phyloP scores from a whole-genome alignment of 2,797 vertebrate species.

The Carduelis carduelis region DNA sequence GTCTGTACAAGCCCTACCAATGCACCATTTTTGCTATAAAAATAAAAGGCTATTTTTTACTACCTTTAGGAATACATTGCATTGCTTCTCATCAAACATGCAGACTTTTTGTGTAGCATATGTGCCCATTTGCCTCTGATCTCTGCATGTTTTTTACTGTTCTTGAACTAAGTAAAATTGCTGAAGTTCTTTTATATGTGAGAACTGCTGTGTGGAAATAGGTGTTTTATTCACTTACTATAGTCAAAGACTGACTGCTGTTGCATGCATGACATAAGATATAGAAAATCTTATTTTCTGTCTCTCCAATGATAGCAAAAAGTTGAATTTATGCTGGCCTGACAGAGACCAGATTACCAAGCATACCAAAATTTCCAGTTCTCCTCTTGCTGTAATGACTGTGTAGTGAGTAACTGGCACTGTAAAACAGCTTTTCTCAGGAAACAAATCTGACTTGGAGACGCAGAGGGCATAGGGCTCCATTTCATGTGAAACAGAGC shows the following conservation, averaged over 20 bases:
- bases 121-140: not conserved
- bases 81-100: not conserved
- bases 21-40: not conserved
- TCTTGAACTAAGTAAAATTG: not conserved
- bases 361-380: not conserved
- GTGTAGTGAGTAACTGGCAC: not conserved
- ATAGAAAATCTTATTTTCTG: not conserved
- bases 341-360: not conserved
- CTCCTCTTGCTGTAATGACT: not conserved
- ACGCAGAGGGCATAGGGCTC: not conserved
- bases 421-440: not conserved
- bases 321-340: not conserved
- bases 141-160: not conserved
- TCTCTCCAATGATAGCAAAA: not conserved
- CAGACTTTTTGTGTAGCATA: not conserved
- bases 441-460: not conserved
- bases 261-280: not conserved
- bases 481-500: not conserved
- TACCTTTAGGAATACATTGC: not conserved
- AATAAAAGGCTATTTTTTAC: not conserved
- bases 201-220: not conserved
- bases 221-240: not conserved
- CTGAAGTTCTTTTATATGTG: not conserved
- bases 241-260: not conserved
- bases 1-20: not conserved